Conservation (phyloP, 2,113 vertebrate genomes). For the Daphoenositta chrysoptera region DNA sequence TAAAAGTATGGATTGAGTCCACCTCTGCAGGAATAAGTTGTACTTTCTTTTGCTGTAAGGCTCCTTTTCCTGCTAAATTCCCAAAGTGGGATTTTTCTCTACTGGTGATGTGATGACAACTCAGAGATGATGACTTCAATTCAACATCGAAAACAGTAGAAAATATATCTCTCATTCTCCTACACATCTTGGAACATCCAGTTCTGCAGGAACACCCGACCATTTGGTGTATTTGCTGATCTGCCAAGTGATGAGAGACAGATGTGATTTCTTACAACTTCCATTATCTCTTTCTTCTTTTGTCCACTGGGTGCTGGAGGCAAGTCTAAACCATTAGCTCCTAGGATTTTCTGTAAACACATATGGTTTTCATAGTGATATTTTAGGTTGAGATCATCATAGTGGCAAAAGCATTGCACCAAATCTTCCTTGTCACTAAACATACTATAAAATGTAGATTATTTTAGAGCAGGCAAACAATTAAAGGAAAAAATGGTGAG, state of each 20-base stretch:
- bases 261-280: not conserved
- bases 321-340: not conserved
- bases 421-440: not conserved
- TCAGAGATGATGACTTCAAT: not conserved
- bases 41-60: not conserved
- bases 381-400: not conserved
- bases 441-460: not conserved
- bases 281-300: not conserved
- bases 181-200: not conserved
- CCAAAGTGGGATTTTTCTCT: not conserved
- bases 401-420: not conserved
- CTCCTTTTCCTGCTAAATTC: not conserved
- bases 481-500: not conserved
- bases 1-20: not conserved
- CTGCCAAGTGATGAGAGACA: not conserved
- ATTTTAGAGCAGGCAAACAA: constrained; percentile 10
- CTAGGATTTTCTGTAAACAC: not conserved
- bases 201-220: not conserved
- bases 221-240: not conserved
- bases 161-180: not conserved
- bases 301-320: not conserved
- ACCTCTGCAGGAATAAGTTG: not conserved
- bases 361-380: not conserved
- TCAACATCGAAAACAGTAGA: not conserved
- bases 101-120: not conserved